Percentiles rank a stretch among this genome's conserved stretches.
Conservation (phyloP, 2,113 vertebrate genomes). For the Raja brachyura region DNA sequence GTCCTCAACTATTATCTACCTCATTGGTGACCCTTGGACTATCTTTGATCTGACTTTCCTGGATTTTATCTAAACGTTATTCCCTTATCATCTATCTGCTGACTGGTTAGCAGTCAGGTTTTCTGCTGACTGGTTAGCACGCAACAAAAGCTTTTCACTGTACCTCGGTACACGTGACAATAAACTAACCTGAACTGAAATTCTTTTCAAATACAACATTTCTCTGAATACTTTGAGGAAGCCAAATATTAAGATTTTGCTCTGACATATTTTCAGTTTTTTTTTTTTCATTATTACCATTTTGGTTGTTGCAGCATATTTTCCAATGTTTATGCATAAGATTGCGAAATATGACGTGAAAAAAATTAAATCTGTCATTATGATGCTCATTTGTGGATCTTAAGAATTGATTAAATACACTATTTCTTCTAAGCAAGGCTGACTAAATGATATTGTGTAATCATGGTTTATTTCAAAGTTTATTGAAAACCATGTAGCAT, state of each 20-base stretch:
- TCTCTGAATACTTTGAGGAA: background rate
- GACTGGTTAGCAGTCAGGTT: too few species aligned
- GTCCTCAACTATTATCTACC: too few species aligned
- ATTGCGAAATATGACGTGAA: background rate
- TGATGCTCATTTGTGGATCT: background rate
- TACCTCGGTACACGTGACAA: too few species aligned
- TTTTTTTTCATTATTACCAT: background rate
- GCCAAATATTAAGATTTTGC: background rate
- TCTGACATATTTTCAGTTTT: background rate
- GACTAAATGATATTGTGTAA: background rate
- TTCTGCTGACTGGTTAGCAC: too few species aligned
- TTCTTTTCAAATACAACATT: too few species aligned
- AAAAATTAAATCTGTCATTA: background rate
- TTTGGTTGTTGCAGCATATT: background rate
- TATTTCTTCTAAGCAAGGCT: background rate
- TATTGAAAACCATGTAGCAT: background rate
- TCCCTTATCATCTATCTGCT: too few species aligned
- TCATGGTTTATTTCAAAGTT: background rate
- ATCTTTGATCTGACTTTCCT: too few species aligned
- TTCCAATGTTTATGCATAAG: background rate
- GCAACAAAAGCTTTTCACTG: too few species aligned
- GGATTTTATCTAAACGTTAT: too few species aligned
- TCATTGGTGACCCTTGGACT: too few species aligned
- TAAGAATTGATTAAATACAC: constrained; percentile 3
- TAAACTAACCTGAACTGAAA: too few species aligned